Conservation (phyloP, 2,888 invertebrate species). For the Ectemnius continuus region DNA sequence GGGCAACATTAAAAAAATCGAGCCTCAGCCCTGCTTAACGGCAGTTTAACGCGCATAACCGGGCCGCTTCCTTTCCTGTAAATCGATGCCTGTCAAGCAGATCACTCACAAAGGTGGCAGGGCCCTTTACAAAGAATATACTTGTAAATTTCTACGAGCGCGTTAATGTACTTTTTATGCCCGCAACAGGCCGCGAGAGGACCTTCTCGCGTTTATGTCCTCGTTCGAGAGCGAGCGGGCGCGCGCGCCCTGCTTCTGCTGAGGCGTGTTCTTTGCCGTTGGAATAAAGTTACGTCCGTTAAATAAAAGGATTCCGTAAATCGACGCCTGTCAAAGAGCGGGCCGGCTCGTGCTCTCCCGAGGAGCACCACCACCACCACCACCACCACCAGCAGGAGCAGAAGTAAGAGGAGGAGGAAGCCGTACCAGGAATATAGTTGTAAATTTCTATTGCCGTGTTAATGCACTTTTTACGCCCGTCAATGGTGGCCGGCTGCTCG, state of each 20-base stretch:
- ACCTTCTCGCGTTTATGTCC: conserved; percentile 48
- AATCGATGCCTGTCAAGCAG: conserved; percentile 57
- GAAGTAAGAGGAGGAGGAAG: too few relatives aligned
- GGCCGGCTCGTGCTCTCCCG: conserved; percentile 1
- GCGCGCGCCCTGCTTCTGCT: conserved; percentile 34
- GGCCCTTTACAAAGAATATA: conserved; percentile 53
- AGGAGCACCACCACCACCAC: too few relatives aligned
- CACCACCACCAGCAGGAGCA: too few relatives aligned
- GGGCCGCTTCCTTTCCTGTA: conserved; percentile 45
- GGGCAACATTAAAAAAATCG: conserved; percentile 54
- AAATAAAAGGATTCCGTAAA: conserved; percentile 42
- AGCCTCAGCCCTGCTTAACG: conserved; percentile 49
- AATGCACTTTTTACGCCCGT: conserved; percentile 43
- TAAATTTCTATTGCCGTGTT: conserved; percentile 49
- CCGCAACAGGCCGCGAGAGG: conserved; percentile 40
- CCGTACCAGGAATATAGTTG: conserved; percentile 46
- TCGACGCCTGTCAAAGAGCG: conserved; percentile 33
- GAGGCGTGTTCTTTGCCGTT: conserved; percentile 10
- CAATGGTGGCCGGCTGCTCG: conserved; percentile 17
- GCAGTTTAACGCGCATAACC: conserved; percentile 57
- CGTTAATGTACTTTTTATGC: conserved; percentile 61
- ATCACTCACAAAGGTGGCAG: conserved; percentile 46
- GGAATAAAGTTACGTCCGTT: conserved; percentile 26
- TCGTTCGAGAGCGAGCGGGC: conserved; percentile 17
- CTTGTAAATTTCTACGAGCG: conserved; percentile 60